A percentile compares a stretch with the other conserved stretches of the same genome.
Evolutionary conservation across 2,888 invertebrate species (phyloP).

Genomic region (Rhamphomyia laevipes): DNA sequence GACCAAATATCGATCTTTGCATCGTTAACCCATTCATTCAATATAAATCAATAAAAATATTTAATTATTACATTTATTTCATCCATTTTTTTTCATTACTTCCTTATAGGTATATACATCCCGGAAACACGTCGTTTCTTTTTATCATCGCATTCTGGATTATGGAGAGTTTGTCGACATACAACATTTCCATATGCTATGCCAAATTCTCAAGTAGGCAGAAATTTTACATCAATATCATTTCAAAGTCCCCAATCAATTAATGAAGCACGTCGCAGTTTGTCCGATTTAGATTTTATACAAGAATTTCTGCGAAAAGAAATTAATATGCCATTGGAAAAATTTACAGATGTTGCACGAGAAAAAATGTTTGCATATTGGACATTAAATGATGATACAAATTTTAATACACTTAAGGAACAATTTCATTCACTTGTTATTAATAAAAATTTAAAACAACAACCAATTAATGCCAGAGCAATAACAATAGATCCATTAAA

Average conservation of each 20-base stretch:
- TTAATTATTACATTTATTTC: no score
- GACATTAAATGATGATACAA: conserved; percentile 27
- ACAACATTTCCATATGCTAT: conserved; percentile 34
- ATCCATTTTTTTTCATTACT: no score
- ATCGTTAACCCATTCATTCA: no score
- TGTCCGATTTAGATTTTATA: conserved; percentile 26
- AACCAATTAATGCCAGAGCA: conserved; percentile 22
- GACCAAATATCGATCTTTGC: no score
- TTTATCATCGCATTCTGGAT: conserved; percentile 54
- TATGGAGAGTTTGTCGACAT: conserved; percentile 46
- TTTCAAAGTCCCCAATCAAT: conserved; percentile 23
- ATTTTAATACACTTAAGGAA: conserved; percentile 27
- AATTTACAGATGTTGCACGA: conserved; percentile 27
- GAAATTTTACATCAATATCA: conserved; percentile 42
- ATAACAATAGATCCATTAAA: conserved; percentile 28
- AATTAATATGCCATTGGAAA: conserved; percentile 18
- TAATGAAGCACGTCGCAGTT: conserved; percentile 25
- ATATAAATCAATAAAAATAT: no score
- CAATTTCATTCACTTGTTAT: conserved; percentile 26
- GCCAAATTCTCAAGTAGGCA: conserved; percentile 43
- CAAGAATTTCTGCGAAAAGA: conserved; percentile 21
- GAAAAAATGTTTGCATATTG: conserved; percentile 34
- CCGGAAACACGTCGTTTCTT: conserved; percentile 46
- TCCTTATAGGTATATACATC: conserved; percentile 45
- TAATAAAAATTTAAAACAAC: conserved; percentile 2